Conservation (phyloP, 2,888 invertebrate genomes). For the Pandemis heparana region DNA sequence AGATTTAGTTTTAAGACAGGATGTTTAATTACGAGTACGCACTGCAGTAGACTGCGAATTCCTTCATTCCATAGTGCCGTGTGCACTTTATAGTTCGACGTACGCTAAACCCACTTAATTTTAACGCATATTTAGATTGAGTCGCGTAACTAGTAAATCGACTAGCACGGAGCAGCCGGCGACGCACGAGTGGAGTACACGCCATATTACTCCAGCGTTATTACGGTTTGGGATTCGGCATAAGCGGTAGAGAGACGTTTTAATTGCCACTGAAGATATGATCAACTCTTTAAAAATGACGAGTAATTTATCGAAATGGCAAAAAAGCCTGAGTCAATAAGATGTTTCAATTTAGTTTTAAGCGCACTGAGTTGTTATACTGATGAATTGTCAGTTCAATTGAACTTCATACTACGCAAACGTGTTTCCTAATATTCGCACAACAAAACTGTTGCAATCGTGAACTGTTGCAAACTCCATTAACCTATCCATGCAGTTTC, state of each 20-base stretch:
- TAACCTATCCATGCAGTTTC: background rate
- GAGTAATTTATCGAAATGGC: no score
- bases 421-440: no score
- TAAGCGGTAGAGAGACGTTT: conserved; percentile 28
- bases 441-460: no score
- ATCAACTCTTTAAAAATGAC: no score
- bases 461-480: background rate
- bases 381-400: no score
- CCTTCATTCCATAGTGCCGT: background rate
- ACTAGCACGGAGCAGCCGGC: conserved; percentile 59
- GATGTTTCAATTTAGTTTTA: no score
- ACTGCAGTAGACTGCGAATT: background rate
- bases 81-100: conserved; percentile 10
- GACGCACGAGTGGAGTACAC: conserved; percentile 59
- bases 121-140: conserved; percentile 41
- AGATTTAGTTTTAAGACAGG: no score
- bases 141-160: conserved; percentile 44
- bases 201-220: conserved; percentile 61
- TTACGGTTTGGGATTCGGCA: conserved; percentile 45
- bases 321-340: no score
- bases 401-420: no score
- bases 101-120: conserved; percentile 29
- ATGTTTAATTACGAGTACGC: background rate
- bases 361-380: no score
- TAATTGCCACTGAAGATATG: no score